A percentile compares a stretch with the other conserved stretches of the same genome.
Evolutionary conservation across 2,113 vertebrate genomes (phyloP).

Genomic region (Pyrgilauda ruficollis): DNA sequence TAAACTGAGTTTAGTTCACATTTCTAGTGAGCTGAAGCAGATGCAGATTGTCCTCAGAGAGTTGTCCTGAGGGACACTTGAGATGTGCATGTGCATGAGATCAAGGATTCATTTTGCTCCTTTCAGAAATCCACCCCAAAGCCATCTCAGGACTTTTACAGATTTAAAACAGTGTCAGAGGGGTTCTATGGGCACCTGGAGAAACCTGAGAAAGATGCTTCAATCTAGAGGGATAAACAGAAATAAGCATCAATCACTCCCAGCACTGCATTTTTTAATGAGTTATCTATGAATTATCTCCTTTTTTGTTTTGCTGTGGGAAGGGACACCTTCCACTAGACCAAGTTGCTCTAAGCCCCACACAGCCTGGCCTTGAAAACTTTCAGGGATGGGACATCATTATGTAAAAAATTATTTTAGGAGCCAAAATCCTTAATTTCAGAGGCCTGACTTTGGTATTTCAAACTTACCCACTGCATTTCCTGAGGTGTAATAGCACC

Average conservation of each 20-base stretch:
- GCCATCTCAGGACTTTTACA: background rate
- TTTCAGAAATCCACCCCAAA: background rate
- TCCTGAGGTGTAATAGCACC: background rate
- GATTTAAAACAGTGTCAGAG: background rate
- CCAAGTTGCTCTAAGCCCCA: background rate
- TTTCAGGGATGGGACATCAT: background rate
- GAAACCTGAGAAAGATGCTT: background rate
- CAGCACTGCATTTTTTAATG: background rate
- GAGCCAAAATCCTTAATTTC: background rate
- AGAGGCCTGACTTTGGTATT: background rate
- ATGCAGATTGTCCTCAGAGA: background rate
- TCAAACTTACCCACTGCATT: background rate
- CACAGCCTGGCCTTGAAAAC: background rate
- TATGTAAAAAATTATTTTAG: background rate
- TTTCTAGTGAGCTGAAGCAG: background rate
- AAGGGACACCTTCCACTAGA: background rate
- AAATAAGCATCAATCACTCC: background rate
- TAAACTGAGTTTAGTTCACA: background rate
- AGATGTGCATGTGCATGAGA: background rate
- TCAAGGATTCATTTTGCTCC: background rate
- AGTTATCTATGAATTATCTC: background rate
- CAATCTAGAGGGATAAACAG: background rate
- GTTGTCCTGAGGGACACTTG: background rate
- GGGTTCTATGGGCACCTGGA: background rate
- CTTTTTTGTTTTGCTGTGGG: background rate